A percentile compares a stretch with the other conserved stretches of the same genome.
Evolutionary conservation across 2,113 vertebrate species (phyloP).

Genomic region (Scophthalmus maximus): DNA sequence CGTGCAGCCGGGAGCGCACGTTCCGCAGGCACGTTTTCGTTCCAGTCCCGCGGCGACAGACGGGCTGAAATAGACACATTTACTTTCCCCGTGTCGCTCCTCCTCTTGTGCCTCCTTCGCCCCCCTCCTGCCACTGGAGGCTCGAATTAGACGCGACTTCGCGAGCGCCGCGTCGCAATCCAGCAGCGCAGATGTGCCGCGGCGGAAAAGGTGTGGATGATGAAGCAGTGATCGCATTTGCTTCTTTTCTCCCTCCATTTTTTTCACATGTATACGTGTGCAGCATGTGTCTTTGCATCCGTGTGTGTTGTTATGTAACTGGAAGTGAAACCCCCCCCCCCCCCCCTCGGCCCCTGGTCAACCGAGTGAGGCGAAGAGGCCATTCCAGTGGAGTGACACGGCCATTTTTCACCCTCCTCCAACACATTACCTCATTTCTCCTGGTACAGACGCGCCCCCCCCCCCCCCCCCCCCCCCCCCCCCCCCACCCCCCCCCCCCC

Average conservation of each 20-base stretch:
- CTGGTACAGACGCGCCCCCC: conserved; percentile 18
- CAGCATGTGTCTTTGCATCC: neutral
- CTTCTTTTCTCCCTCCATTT: neutral
- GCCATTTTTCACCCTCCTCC: conserved; percentile 71
- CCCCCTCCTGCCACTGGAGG: too few species aligned
- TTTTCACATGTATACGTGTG: neutral
- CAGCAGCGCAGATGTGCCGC: too few species aligned
- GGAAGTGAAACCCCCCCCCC: neutral
- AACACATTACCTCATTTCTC: conserved; percentile 67
- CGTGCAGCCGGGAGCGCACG: neutral
- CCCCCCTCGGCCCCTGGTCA: conserved; percentile 28
- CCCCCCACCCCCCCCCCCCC: conserved; percentile 15
- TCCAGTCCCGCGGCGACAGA: too few species aligned
- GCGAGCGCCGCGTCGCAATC: neutral
- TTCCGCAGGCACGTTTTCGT: neutral
- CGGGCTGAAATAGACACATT: neutral
- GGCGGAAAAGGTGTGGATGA: too few species aligned
- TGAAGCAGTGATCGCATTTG: too few species aligned
- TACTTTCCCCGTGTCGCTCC: neutral
- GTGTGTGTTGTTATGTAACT: neutral
- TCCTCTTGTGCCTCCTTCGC: neutral
- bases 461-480: conserved; percentile 14
- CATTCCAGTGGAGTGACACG: conserved; percentile 33
- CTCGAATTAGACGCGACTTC: conserved; percentile 31
- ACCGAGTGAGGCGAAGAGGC: conserved; percentile 14